Conservation (phyloP, 1,140 invertebrate genomes). For the Pseudachorutes palmiensis region DNA sequence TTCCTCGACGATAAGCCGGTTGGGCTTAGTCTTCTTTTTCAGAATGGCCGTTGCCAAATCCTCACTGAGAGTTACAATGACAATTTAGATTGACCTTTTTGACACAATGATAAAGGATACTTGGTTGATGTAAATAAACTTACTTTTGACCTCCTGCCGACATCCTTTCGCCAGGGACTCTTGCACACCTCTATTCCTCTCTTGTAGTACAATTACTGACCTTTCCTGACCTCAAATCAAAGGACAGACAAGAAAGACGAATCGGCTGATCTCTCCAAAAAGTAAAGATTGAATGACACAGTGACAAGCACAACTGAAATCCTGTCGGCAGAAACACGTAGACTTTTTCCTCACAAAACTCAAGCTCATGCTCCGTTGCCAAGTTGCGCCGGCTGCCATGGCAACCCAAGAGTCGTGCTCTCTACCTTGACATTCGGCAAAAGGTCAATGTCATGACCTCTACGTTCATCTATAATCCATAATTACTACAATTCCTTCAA, state of each 20-base stretch:
- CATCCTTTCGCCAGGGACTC: neutral
- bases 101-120: neutral
- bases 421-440: neutral
- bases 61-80: conserved; percentile 48
- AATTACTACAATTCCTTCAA: no score
- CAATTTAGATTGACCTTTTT: neutral
- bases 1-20: conserved; percentile 95
- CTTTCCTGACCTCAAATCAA: neutral
- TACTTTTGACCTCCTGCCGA: conserved; percentile 8
- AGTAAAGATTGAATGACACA: neutral
- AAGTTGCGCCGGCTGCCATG: neutral
- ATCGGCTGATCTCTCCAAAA: neutral
- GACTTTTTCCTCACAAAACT: neutral
- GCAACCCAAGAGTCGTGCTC: neutral
- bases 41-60: conserved; percentile 97
- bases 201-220: neutral
- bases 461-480: neutral
- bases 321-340: conserved; percentile 5
- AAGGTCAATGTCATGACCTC: neutral
- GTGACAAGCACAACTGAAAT: neutral
- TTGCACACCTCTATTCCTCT: neutral
- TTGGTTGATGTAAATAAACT: neutral
- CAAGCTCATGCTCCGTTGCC: conserved; percentile 9
- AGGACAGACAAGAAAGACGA: neutral
- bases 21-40: conserved; percentile 93